These are phyloP conservation scores for Platycercus adscitus DNA, from an alignment of 2,113 vertebrate genomes.

Conservation along the genomic window DNA sequence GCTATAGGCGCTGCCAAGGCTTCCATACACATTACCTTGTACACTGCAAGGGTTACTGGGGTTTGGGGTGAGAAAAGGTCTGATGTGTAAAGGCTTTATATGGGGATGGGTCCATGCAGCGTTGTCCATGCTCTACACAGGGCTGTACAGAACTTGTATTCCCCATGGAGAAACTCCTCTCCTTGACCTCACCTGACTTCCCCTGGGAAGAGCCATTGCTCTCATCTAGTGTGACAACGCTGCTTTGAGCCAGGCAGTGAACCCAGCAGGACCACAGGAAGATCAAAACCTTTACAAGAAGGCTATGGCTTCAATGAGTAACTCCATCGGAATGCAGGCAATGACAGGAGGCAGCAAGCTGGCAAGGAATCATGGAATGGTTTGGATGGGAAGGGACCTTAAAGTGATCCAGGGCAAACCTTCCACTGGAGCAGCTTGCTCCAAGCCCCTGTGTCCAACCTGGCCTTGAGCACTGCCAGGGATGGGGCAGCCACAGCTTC, in stretches of 20 bases:
- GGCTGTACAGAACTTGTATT: accelerated
- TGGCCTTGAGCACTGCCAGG: not conserved
- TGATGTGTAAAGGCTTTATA: accelerated
- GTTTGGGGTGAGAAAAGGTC: not conserved
- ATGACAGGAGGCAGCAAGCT: not conserved
- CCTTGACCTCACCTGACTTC: not conserved
- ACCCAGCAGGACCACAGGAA: not conserved
- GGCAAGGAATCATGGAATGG: not conserved
- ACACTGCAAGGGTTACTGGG: not conserved
- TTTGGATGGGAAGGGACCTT: not conserved
- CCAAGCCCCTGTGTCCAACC: not conserved
- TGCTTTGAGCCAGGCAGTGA: not conserved
- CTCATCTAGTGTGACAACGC: not conserved
- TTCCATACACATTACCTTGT: accelerated
- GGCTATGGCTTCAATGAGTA: not conserved
- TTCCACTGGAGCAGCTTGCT: not conserved
- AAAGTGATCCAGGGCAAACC: not conserved
- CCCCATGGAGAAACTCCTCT: not conserved
- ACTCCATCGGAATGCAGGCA: not conserved
- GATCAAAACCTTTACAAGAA: not conserved
- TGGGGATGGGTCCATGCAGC: not conserved
- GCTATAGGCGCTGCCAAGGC: not conserved
- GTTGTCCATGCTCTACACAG: not conserved
- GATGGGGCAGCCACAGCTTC: not conserved
- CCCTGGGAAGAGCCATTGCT: not conserved